Evolutionary conservation across 2,797 vertebrate genomes (phyloP), one percentile per base, ranked within the genome.

Genomic region (Varecia variegata): DNA sequence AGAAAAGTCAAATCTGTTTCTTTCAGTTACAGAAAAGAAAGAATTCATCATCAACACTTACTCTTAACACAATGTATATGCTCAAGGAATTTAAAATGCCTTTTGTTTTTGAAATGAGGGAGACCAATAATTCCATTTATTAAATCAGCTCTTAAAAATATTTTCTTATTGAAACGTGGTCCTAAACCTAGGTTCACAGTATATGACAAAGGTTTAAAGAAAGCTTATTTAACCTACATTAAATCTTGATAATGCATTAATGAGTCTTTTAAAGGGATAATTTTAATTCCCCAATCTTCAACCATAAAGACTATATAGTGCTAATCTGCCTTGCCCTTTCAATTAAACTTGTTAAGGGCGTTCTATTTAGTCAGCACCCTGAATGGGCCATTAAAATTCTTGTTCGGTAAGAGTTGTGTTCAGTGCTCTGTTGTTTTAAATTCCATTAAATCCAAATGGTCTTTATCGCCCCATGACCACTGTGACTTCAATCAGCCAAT

Each of bases 401-500:
- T 98, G 98, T 98, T 99, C 98, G 18, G 97, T 98, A 97, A 98
- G 98, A 98, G 97, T 98, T 98, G 98, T 98, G 98, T 97, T 98
- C 98, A 98, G 97, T 88, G 86, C 98, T 98, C 98, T 98, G 98
- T 98, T 98, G 98, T 99, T 99, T 98, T 98, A 98, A 99, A 99
- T 99, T 98, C 98, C 98, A 99, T 99, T 99, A 99, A 98, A 99
- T 99, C 98, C 98, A 98, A 99, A 99, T 98, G 98, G 98, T 99
- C 98, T 99, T 99, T 99, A 99, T 99, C 98, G 13, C 98, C 97
- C 98, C 98, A 98, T 98, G 98, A 99, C 98, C 98, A 99, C 98
- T 98, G 97, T 98, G 99, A 98, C 98, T 99, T 99, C 99, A 99
- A 99, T 99, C 98, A 99, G 98, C 98, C 98, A 98, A 98, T 99